These are phyloP conservation scores for Calcarius ornatus DNA, from an alignment of 2,113 vertebrate genomes.

Conservation along the genomic window DNA sequence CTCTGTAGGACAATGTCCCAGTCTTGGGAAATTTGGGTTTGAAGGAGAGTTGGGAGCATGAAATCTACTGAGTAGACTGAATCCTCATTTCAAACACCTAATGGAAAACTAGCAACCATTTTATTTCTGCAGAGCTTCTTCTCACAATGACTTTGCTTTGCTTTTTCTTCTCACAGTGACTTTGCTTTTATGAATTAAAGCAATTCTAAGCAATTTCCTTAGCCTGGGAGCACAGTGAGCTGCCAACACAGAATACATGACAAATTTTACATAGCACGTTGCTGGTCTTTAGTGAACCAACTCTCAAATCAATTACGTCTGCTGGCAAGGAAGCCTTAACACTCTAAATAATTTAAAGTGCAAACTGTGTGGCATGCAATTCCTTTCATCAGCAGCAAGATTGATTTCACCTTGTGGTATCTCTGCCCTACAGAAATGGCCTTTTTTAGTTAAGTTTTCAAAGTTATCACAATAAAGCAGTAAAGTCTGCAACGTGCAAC, in stretches of 20 bases:
- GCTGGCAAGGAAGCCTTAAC: constrained; percentile 57
- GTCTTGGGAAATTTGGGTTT: no score
- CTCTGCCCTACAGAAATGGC: constrained; percentile 48
- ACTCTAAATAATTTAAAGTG: constrained; percentile 70
- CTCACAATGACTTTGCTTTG: background rate
- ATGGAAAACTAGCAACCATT: background rate
- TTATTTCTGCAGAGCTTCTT: background rate
- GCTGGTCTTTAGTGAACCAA: constrained; percentile 50
- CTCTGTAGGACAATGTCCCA: background rate
- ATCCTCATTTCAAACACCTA: background rate
- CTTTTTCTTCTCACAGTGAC: background rate
- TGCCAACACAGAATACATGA: constrained; percentile 26
- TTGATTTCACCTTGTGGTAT: constrained; percentile 53
- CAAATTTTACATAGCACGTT: constrained; percentile 41
- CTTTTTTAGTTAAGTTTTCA: constrained; percentile 53
- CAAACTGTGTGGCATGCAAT: background rate
- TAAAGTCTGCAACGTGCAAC: background rate
- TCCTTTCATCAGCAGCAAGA: constrained; percentile 53
- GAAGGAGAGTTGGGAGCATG: background rate
- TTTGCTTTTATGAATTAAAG: constrained; percentile 10
- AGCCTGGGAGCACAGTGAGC: constrained; percentile 9
- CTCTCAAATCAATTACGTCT: constrained; percentile 65
- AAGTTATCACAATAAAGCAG: constrained; percentile 23
- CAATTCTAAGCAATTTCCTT: constrained; percentile 7
- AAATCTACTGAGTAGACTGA: background rate